A percentile compares a stretch with the other conserved stretches of the same genome.
phyloP scores from a whole-genome alignment of 2,888 invertebrate genomes.

The Tinea pellionella region DNA sequence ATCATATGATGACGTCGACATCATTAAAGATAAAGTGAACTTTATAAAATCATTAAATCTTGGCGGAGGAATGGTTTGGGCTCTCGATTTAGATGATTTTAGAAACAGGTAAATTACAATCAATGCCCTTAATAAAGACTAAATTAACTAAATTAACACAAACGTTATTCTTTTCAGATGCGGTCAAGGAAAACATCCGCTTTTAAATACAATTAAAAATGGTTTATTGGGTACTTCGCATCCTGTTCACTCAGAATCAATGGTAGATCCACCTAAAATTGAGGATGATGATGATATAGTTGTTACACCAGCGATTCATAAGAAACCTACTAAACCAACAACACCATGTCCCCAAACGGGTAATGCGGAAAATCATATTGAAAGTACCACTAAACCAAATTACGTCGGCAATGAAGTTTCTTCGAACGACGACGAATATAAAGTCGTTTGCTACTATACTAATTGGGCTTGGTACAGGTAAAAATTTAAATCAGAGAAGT shows the following conservation, averaged over 20 bases:
- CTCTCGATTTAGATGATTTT: slow-evolving; percentile 89
- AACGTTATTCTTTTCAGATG: slow-evolving; percentile 61
- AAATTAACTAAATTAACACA: background rate
- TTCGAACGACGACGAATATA: slow-evolving; percentile 59
- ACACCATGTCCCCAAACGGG: slow-evolving; percentile 24
- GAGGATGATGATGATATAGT: slow-evolving; percentile 46
- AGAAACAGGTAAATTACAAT: slow-evolving; percentile 64
- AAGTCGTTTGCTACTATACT: slow-evolving; percentile 91
- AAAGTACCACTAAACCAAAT: background rate
- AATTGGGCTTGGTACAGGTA: slow-evolving; percentile 93
- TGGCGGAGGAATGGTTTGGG: slow-evolving; percentile 93
- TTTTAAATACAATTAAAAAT: slow-evolving; percentile 81
- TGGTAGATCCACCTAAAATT: slow-evolving; percentile 25
- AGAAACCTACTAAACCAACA: slow-evolving; percentile 23
- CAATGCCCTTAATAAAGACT: background rate
- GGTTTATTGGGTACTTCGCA: slow-evolving; percentile 67
- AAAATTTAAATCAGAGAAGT: no score
- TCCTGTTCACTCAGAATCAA: slow-evolving; percentile 18
- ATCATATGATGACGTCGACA: slow-evolving; percentile 85
- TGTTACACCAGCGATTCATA: slow-evolving; percentile 36
- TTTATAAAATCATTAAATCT: slow-evolving; percentile 80
- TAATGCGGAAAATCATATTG: slow-evolving; percentile 21
- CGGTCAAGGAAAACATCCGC: slow-evolving; percentile 82
- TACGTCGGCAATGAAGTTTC: slow-evolving; percentile 8
- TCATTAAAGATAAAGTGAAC: slow-evolving; percentile 82